Percentiles rank a stretch among this genome's conserved stretches.
These are phyloP conservation scores for Caradrina clavipalpis DNA, from an alignment of 2,888 invertebrate genomes.

Conservation along the genomic window DNA sequence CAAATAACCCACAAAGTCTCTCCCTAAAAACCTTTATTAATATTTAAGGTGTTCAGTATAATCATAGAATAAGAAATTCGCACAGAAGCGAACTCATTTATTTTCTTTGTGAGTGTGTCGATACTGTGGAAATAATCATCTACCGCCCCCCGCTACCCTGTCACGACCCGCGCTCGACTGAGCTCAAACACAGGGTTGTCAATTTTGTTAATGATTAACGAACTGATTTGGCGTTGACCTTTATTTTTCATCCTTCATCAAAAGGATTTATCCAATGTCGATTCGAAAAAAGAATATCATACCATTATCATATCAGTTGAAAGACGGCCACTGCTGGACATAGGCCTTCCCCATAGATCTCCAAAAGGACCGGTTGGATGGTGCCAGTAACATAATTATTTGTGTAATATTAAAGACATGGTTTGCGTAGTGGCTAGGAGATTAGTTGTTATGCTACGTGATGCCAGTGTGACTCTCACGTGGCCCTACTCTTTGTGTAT, in stretches of 20 bases:
- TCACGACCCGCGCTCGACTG: neutral
- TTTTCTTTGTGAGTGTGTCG: neutral
- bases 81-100: slow-evolving; percentile 13
- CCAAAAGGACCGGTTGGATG: no score
- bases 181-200: neutral
- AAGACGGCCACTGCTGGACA: no score
- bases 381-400: no score
- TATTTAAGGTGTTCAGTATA: slow-evolving; percentile 44
- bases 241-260: neutral
- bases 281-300: no score
- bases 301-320: no score
- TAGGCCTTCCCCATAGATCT: no score
- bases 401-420: neutral
- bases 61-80: slow-evolving; percentile 14
- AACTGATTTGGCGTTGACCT: neutral
- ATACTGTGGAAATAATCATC: neutral
- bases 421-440: no score
- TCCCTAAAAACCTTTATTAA: slow-evolving; percentile 44
- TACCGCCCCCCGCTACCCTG: neutral
- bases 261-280: no score
- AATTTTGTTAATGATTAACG: neutral
- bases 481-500: no score
- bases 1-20: slow-evolving; percentile 28
- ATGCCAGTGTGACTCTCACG: no score
- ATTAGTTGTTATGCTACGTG: no score